Conservation (phyloP, 2,888 invertebrate species). For the Tachystola acroxantha region DNA sequence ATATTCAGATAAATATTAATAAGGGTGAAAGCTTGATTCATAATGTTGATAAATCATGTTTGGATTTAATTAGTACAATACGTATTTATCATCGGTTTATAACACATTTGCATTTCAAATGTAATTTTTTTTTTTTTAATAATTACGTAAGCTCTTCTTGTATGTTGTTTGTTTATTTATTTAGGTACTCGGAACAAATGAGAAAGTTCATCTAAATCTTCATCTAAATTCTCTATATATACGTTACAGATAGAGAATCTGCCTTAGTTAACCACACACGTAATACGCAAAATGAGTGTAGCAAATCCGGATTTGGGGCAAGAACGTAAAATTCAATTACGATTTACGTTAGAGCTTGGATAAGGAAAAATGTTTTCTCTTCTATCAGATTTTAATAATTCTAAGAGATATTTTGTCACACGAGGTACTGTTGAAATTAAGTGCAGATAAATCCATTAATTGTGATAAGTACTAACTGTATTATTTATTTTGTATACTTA, state of each 20-base stretch:
- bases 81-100: slow-evolving; percentile 30
- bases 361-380: not conserved
- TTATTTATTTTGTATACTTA: too few relatives aligned
- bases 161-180: too few relatives aligned
- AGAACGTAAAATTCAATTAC: slow-evolving; percentile 1
- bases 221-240: too few relatives aligned
- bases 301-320: slow-evolving; percentile 1
- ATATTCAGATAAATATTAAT: slow-evolving; percentile 24
- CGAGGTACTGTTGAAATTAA: too few relatives aligned
- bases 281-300: slow-evolving; percentile 1
- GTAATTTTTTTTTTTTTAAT: too few relatives aligned
- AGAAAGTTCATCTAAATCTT: too few relatives aligned
- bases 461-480: too few relatives aligned
- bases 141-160: too few relatives aligned
- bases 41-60: slow-evolving; percentile 28
- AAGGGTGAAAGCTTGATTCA: slow-evolving; percentile 19
- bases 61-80: slow-evolving; percentile 32
- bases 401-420: too few relatives aligned
- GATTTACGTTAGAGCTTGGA: not conserved
- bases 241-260: not conserved
- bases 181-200: too few relatives aligned
- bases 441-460: too few relatives aligned
- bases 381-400: too few relatives aligned
- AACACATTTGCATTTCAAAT: slow-evolving; percentile 30
- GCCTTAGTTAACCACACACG: slow-evolving; percentile 1